Conservation (phyloP, 1,140 invertebrate species). For the Littorina saxatilis region DNA sequence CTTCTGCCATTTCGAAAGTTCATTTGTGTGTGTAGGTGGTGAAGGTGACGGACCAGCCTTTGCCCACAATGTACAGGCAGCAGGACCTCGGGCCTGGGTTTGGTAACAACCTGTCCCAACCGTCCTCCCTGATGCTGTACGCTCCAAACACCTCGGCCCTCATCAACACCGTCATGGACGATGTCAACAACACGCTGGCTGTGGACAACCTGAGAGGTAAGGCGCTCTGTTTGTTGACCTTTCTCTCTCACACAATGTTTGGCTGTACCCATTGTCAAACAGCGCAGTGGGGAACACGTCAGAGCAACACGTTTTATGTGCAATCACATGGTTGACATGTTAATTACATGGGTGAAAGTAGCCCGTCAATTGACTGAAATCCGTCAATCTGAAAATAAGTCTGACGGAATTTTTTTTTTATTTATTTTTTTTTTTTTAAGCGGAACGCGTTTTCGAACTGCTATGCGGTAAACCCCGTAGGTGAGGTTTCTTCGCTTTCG, state of each 20-base stretch:
- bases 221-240: too few species aligned
- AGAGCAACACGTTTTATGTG: too few species aligned
- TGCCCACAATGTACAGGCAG: conserved; percentile 33
- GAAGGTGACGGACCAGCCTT: conserved; percentile 40
- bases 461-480: too few species aligned
- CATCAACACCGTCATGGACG: conserved; percentile 36
- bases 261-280: background rate
- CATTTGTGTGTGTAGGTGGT: conserved; percentile 16
- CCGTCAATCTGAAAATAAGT: too few species aligned
- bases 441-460: too few species aligned
- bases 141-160: conserved; percentile 39
- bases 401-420: too few species aligned
- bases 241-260: background rate
- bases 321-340: too few species aligned
- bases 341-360: too few species aligned
- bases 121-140: conserved; percentile 19
- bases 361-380: too few species aligned
- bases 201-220: background rate
- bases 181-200: background rate
- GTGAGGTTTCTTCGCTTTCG: too few species aligned
- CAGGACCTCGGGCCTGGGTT: background rate
- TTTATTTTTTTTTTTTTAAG: too few species aligned
- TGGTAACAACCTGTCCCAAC: background rate
- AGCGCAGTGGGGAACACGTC: background rate
- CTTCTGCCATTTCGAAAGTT: background rate